Evolutionary conservation across 2,888 invertebrate species (phyloP).

Genomic region (Lapara coniferarum): DNA sequence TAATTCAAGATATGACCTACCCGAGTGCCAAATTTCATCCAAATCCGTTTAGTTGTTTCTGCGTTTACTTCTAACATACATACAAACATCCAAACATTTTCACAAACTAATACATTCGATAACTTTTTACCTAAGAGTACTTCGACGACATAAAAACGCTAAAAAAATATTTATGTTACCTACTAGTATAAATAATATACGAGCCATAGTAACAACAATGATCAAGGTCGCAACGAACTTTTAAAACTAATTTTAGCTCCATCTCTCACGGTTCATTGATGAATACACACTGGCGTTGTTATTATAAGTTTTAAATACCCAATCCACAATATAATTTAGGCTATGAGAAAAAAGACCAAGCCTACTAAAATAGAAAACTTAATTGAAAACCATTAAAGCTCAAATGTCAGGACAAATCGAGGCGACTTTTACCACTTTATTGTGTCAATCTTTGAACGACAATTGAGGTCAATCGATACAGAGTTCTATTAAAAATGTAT

Average conservation of each 20-base stretch:
- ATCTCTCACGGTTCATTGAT: slow-evolving; percentile 13
- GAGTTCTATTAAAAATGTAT: slow-evolving; percentile 61
- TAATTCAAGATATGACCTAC: too few species aligned
- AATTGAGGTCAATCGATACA: slow-evolving; percentile 62
- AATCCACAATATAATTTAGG: neutral
- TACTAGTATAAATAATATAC: too few species aligned
- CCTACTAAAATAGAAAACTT: neutral
- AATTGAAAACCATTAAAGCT: slow-evolving; percentile 11
- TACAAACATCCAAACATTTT: too few species aligned
- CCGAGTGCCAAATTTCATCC: too few species aligned
- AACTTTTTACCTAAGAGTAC: slow-evolving; percentile 31
- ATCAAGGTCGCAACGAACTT: slow-evolving; percentile 24
- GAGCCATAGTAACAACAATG: too few species aligned
- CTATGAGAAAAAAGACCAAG: neutral
- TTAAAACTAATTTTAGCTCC: slow-evolving; percentile 15
- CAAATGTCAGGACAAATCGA: slow-evolving; percentile 32
- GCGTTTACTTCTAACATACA: too few species aligned
- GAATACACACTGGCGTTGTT: neutral
- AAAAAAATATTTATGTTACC: too few species aligned
- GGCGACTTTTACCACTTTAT: slow-evolving; percentile 33
- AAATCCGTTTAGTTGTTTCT: too few species aligned
- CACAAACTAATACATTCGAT: too few species aligned
- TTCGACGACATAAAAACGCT: slow-evolving; percentile 31
- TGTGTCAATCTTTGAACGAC: slow-evolving; percentile 35
- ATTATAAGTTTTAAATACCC: too few species aligned